Percentiles rank a stretch among this genome's conserved stretches.
Evolutionary conservation across 2,888 invertebrate species (phyloP).

Genomic region (Camponotus fellah): DNA sequence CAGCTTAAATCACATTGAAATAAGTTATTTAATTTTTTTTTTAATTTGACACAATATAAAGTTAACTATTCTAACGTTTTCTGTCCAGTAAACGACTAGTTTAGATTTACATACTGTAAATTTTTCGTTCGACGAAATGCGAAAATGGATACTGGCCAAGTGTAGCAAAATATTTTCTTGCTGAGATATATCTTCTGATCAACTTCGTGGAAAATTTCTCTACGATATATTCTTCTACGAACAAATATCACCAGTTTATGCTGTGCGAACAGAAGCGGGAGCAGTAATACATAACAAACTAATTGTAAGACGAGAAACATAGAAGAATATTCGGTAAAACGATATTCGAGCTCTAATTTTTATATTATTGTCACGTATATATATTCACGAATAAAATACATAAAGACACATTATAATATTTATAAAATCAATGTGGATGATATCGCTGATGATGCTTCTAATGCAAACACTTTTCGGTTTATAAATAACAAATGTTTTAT

Average conservation of each 20-base stretch:
- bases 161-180: conserved; percentile 44
- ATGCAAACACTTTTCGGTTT: conserved; percentile 13
- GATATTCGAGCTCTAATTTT: neutral
- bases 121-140: conserved; percentile 12
- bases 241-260: conserved; percentile 36
- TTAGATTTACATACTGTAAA: conserved; percentile 23
- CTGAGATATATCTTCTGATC: conserved; percentile 42
- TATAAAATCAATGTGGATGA: neutral
- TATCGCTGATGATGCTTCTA: neutral
- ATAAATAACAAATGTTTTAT: conserved; percentile 45
- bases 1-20: neutral
- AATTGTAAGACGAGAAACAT: neutral
- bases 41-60: conserved; percentile 15
- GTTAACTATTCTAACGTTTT: neutral
- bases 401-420: neutral
- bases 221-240: conserved; percentile 10
- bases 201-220: conserved; percentile 39
- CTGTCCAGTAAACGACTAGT: conserved; percentile 1
- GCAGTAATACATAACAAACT: neutral
- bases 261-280: neutral
- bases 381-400: neutral
- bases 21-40: conserved; percentile 5
- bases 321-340: neutral
- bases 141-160: conserved; percentile 48
- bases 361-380: neutral